These are phyloP conservation scores for Leptinotarsa rubiginosa DNA, from an alignment of 2,888 invertebrate genomes.

Conservation along the genomic window DNA sequence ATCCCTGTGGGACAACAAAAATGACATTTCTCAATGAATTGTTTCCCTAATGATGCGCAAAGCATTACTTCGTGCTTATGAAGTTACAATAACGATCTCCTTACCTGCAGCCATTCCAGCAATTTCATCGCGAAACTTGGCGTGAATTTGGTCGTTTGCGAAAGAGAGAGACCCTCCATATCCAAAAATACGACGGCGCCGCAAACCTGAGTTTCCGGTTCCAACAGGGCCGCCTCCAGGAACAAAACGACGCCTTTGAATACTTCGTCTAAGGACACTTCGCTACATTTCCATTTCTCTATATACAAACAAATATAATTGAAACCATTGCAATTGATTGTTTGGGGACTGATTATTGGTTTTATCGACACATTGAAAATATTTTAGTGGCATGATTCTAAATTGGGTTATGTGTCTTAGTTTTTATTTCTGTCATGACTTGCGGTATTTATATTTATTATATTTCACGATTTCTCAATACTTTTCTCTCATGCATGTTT, in stretches of 20 bases:
- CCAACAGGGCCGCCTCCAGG: conserved; percentile 85
- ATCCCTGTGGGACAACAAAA: no score
- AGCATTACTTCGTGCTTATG: no score
- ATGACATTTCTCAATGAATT: no score
- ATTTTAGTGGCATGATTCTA: no score
- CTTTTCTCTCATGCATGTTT: no score
- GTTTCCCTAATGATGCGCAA: neutral
- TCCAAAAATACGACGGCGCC: conserved; percentile 87
- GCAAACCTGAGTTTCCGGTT: conserved; percentile 80
- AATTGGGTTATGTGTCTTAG: no score
- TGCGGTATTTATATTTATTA: no score
- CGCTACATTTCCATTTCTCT: conserved; percentile 88
- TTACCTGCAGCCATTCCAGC: conserved; percentile 84
- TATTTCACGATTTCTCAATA: no score
- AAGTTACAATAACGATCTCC: neutral
- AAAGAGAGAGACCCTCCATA: conserved; percentile 84
- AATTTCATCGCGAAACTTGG: conserved; percentile 87
- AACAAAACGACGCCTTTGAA: conserved; percentile 86
- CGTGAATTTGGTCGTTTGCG: conserved; percentile 88
- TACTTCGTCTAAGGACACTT: conserved; percentile 82
- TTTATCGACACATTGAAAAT: no score
- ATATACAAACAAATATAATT: conserved; percentile 17
- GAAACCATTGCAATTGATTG: no score
- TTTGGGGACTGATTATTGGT: no score
- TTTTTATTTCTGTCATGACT: no score